Evolutionary conservation across 2,113 vertebrate species (phyloP).

Genomic region (Trichechus manatus): DNA sequence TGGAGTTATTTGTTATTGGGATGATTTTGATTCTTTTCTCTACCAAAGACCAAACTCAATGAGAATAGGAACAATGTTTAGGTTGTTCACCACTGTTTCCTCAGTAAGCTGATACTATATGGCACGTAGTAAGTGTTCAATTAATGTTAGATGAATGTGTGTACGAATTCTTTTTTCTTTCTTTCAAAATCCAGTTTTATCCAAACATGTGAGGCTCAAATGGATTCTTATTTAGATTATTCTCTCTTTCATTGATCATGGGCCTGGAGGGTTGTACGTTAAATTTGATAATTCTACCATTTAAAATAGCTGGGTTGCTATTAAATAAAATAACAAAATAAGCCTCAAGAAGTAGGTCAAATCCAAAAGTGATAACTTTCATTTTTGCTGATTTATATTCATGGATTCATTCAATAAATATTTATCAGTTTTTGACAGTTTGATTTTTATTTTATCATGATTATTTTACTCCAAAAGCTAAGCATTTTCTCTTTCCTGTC

Average conservation of each 20-base stretch:
- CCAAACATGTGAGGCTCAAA: not conserved
- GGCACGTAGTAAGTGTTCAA: not conserved
- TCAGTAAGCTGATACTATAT: not conserved
- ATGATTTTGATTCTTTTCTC: not conserved
- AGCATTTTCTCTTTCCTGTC: slow-evolving; percentile 61
- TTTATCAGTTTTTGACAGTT: slow-evolving; percentile 74
- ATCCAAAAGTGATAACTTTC: slow-evolving; percentile 61
- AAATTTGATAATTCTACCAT: slow-evolving; percentile 60
- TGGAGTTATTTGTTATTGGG: slow-evolving; percentile 1
- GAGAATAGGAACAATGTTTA: not conserved
- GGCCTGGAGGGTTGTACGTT: not conserved
- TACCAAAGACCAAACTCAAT: not conserved
- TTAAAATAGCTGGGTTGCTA: slow-evolving; percentile 57
- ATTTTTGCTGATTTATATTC: slow-evolving; percentile 74
- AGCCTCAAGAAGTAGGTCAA: slow-evolving; percentile 66
- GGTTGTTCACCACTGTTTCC: not conserved
- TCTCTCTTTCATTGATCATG: slow-evolving; percentile 42
- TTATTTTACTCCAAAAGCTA: slow-evolving; percentile 68
- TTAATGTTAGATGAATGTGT: slow-evolving; percentile 47
- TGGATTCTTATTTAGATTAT: slow-evolving; percentile 53
- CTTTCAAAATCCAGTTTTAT: slow-evolving; percentile 44
- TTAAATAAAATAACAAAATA: slow-evolving; percentile 63
- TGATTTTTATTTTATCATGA: slow-evolving; percentile 67
- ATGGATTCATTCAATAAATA: slow-evolving; percentile 73
- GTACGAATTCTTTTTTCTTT: not conserved